These are phyloP conservation scores for Pseudochromis fuscus DNA, from an alignment of 2,797 vertebrate species.

Conservation along the genomic window DNA sequence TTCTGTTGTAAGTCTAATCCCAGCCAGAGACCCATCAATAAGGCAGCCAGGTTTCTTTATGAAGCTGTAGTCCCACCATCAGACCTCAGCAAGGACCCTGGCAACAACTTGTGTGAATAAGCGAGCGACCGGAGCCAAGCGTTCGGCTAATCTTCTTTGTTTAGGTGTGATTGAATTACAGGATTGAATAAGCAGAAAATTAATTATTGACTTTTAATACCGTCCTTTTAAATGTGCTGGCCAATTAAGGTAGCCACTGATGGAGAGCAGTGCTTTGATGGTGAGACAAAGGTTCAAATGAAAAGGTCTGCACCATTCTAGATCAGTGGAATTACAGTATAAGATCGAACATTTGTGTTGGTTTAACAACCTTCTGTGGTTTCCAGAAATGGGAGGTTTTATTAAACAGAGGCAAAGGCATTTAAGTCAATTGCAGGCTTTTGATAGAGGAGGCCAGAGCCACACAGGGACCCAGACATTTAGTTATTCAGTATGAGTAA, in stretches of 20 bases:
- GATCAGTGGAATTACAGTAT: neutral
- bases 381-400: conserved; percentile 42
- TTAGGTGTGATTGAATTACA: conserved; percentile 62
- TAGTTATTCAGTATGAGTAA: conserved; percentile 67
- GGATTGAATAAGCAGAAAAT: conserved; percentile 53
- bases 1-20: conserved; percentile 66
- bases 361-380: neutral
- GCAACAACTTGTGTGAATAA: conserved; percentile 57
- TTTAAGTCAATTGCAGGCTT: conserved; percentile 49
- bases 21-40: conserved; percentile 64
- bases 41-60: conserved; percentile 62
- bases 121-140: conserved; percentile 45
- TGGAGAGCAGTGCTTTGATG: neutral
- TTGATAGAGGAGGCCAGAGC: conserved; percentile 40
- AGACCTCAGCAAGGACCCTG: conserved; percentile 64
- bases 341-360: conserved; percentile 6
- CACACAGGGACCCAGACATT: conserved; percentile 57
- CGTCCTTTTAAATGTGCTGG: conserved; percentile 7
- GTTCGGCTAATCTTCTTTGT: conserved; percentile 69
- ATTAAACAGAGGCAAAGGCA: conserved; percentile 37
- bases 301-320: neutral
- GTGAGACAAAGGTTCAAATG: conserved; percentile 14
- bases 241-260: conserved; percentile 35
- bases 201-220: conserved; percentile 42
- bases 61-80: conserved; percentile 55